Evolutionary conservation across 1,140 invertebrate genomes (phyloP).

Genomic region (Micrasema minimum): DNA sequence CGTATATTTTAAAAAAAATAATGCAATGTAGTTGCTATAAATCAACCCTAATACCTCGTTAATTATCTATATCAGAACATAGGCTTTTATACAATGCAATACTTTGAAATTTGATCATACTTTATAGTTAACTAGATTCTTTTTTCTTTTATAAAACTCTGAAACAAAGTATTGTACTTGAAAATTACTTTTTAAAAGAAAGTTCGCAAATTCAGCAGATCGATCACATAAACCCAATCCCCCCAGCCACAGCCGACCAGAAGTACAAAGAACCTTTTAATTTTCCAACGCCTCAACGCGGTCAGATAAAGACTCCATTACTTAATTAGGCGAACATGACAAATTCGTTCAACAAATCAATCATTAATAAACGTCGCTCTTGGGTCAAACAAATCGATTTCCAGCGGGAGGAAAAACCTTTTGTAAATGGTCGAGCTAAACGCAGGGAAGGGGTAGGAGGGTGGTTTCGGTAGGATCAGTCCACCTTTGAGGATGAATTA

Average conservation of each 20-base stretch:
- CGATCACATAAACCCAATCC: conserved; percentile 1
- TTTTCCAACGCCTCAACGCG: conserved; percentile 8
- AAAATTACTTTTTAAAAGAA: too few species aligned
- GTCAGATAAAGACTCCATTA: neutral
- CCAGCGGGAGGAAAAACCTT: conserved; percentile 7
- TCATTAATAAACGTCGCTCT: conserved; percentile 21
- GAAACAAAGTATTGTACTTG: too few species aligned
- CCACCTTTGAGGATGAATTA: conserved; percentile 5
- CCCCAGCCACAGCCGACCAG: neutral
- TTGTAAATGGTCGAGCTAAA: neutral
- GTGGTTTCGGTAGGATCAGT: conserved; percentile 20
- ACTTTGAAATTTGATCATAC: too few species aligned
- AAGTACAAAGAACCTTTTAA: conserved; percentile 13
- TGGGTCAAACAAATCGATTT: conserved; percentile 27
- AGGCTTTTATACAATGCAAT: too few species aligned
- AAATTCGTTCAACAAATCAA: conserved; percentile 20
- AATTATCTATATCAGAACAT: too few species aligned
- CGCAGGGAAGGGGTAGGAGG: neutral
- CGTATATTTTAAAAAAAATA: too few species aligned
- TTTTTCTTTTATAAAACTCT: too few species aligned
- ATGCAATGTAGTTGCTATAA: too few species aligned
- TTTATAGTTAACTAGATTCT: too few species aligned
- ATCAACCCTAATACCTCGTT: too few species aligned
- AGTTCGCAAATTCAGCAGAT: neutral
- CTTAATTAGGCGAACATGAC: neutral